These are phyloP conservation scores for Volucella inflata DNA, from an alignment of 2,888 invertebrate genomes.

Conservation along the genomic window DNA sequence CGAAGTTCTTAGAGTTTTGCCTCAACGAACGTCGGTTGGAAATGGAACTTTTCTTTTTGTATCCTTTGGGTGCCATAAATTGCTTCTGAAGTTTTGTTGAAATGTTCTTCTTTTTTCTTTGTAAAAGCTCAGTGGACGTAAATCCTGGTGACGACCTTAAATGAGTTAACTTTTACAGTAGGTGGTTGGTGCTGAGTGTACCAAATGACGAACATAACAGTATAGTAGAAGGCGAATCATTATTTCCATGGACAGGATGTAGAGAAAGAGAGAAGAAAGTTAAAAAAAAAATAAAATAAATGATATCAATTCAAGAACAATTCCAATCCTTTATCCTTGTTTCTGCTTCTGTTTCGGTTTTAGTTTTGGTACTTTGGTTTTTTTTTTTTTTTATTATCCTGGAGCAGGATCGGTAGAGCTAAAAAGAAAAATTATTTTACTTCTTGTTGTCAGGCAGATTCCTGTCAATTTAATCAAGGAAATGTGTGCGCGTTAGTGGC, in stretches of 20 bases:
- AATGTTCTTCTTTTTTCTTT: not conserved
- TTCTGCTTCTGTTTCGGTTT: not conserved
- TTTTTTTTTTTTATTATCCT: not conserved
- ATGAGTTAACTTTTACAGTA: slow-evolving; percentile 39
- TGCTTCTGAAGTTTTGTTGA: not conserved
- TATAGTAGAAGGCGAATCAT: slow-evolving; percentile 30
- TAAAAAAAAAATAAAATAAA: slow-evolving; percentile 9
- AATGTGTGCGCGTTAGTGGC: slow-evolving; percentile 50
- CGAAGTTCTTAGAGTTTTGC: not conserved
- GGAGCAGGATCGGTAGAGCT: not conserved
- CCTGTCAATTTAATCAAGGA: slow-evolving; percentile 56
- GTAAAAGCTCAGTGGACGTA: slow-evolving; percentile 22
- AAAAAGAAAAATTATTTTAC: slow-evolving; percentile 31
- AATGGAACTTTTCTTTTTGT: no score
- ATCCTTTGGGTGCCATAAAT: no score
- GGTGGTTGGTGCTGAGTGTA: not conserved
- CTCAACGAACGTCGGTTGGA: no score
- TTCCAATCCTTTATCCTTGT: slow-evolving; percentile 38
- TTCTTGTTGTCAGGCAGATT: slow-evolving; percentile 41
- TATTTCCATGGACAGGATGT: slow-evolving; percentile 49
- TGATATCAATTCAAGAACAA: slow-evolving; percentile 40
- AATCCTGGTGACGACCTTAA: slow-evolving; percentile 43
- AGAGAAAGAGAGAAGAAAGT: not conserved
- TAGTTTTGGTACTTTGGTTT: not conserved
- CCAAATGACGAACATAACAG: slow-evolving; percentile 3